phyloP scores from a whole-genome alignment of 2,888 invertebrate species.

The Eilema griseolum region DNA sequence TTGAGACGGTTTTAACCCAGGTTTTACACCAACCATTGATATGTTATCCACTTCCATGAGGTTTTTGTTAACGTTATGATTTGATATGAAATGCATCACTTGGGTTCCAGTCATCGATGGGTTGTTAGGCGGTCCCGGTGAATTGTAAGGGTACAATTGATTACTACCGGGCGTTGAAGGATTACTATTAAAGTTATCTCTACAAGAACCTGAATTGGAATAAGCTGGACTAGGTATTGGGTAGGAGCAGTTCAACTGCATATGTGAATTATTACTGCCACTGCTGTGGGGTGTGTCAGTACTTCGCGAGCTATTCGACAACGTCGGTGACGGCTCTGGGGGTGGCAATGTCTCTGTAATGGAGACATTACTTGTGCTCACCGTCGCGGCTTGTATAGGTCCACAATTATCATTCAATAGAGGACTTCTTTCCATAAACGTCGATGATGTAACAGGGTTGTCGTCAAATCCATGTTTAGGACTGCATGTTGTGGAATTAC shows the following conservation, averaged over 20 bases:
- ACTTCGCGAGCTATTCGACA: conserved; percentile 84
- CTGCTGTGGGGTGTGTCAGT: conserved; percentile 82
- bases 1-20: conserved; percentile 65
- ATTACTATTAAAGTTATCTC: conserved; percentile 74
- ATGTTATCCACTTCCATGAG: conserved; percentile 85
- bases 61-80: conserved; percentile 83
- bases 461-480: conserved; percentile 85
- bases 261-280: conserved; percentile 69
- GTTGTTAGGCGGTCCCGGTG: conserved; percentile 72
- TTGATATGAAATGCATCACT: conserved; percentile 85
- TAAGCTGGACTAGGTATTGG: conserved; percentile 84
- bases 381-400: conserved; percentile 94
- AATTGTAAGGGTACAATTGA: conserved; percentile 72
- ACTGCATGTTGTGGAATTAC: conserved; percentile 83
- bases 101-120: conserved; percentile 76
- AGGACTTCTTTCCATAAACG: conserved; percentile 88
- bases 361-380: conserved; percentile 94
- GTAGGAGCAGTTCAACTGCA: conserved; percentile 73
- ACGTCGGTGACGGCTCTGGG: conserved; percentile 88
- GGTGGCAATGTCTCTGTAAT: conserved; percentile 86
- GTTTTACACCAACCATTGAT: conserved; percentile 83
- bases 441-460: conserved; percentile 90
- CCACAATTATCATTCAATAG: conserved; percentile 88
- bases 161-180: conserved; percentile 73
- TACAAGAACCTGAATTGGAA: conserved; percentile 77